Percentiles rank a stretch among this genome's conserved stretches.
phyloP scores from a whole-genome alignment of 2,113 vertebrate genomes.

The Monopterus albus region DNA sequence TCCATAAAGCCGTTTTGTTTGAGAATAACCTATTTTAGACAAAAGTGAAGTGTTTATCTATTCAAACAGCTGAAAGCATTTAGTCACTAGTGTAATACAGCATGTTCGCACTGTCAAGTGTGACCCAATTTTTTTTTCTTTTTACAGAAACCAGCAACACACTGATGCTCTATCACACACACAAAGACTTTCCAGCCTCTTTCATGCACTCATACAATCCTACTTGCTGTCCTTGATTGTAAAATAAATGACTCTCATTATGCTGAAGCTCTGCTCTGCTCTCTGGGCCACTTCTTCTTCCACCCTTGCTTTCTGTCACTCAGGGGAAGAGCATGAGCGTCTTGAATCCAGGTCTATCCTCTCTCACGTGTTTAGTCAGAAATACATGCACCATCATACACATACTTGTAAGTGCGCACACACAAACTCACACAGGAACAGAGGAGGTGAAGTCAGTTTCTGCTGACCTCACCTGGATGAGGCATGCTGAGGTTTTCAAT shows the following conservation, averaged over 20 bases:
- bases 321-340: neutral
- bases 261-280: constrained; percentile 5
- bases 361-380: constrained; percentile 2
- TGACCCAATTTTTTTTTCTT: constrained; percentile 2
- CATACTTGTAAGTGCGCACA: neutral
- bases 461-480: neutral
- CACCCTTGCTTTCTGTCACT: neutral
- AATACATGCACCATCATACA: neutral
- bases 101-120: neutral
- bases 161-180: neutral
- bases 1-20: too few species aligned
- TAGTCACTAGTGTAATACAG: neutral
- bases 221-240: neutral
- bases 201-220: constrained; percentile 9
- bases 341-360: neutral
- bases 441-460: neutral
- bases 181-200: constrained; percentile 6
- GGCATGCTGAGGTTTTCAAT: neutral
- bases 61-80: neutral
- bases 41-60: neutral
- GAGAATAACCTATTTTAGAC: neutral
- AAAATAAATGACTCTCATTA: constrained; percentile 29
- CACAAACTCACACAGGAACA: neutral
- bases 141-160: neutral
- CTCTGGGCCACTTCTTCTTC: neutral